Base-by-base conservation (phyloP, 2,113 vertebrate genomes). In the Okapia johnstoni region DNA sequence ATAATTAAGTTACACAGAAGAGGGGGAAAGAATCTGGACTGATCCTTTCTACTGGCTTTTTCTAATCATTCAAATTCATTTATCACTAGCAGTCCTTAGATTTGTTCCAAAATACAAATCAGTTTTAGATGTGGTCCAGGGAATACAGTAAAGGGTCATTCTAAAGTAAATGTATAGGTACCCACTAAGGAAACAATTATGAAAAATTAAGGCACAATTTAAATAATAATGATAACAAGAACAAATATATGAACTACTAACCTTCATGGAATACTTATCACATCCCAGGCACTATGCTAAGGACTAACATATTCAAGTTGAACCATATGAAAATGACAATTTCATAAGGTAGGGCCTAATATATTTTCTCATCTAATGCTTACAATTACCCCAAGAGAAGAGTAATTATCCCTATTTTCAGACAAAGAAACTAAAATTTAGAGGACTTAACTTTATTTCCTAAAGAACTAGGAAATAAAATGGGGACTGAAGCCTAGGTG, bases 171-270 rank as follows among this genome's bases (percentile, higher is more conserved):
- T 50, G 77, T 5, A 28, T 40, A 90, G n/a, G 52, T 57, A 90
- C 15, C 40, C 43, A 40, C 57, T 55, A 94, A 93, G 19, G 26
- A 95, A 90, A 5, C 11, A 70, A 88, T 33, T 73, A 80, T 21
- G 28, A 95, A 92, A 92, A 90, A 58, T 85, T 63, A 73, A 85
- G 87, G 48, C 55, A 93, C 17, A 90, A 80, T 93, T 93, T 95
- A 94, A 95, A 93, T n/a, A 90, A 58, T 52, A 85, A 86, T 63
- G 52, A 95, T 81, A 43, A 70, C 28, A 92, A 90, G 8, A 91
- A 92, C 28, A 66, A 92, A 96, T 95, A 70, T 54, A 57, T 6
- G 48, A 96, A 94, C 5, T 87, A 36, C 19, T 79, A 89, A 94
- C 0, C 77, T 96, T 77, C 89, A 93, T 17, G 60, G 12, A 97